phyloP scores from a whole-genome alignment of 2,113 vertebrate genomes.

The Rynchops niger region DNA sequence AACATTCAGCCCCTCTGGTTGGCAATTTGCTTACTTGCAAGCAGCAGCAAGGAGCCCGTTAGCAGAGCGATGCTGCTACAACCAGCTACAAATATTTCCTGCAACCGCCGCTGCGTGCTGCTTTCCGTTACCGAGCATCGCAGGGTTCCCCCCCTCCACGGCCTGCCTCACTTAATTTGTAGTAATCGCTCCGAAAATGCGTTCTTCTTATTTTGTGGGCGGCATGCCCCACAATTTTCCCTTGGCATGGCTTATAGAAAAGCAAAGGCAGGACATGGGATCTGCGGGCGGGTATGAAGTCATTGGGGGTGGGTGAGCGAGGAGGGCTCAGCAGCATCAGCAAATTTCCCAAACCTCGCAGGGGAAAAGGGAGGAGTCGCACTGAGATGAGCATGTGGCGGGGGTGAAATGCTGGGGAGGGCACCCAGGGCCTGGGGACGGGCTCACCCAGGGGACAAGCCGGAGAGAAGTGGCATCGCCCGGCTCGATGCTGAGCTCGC shows the following conservation, averaged over 20 bases:
- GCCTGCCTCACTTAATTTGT: too few relatives aligned
- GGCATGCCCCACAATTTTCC: not conserved
- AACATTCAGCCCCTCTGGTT: not conserved
- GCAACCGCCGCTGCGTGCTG: accelerated
- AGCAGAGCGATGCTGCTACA: not conserved
- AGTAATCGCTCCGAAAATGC: not conserved
- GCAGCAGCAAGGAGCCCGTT: not conserved
- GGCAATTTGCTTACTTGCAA: not conserved
- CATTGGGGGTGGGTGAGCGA: not conserved
- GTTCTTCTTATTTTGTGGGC: not conserved
- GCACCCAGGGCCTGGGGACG: accelerated
- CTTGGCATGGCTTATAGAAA: not conserved
- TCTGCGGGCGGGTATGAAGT: not conserved
- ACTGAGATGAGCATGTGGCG: accelerated
- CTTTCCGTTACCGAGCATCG: not conserved
- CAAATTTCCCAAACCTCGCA: not conserved
- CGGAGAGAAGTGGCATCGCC: accelerated
- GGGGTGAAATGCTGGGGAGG: not conserved
- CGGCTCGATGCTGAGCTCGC: not conserved
- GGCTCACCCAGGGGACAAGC: not conserved
- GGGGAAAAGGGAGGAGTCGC: not conserved
- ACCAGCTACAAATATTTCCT: not conserved
- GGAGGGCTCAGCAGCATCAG: slow-evolving; percentile 24
- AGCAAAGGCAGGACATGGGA: not conserved
- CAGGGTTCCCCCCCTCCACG: not conserved